These are phyloP conservation scores for Sus cebifrons DNA, from an alignment of 2,797 vertebrate genomes.

Conservation along the genomic window DNA sequence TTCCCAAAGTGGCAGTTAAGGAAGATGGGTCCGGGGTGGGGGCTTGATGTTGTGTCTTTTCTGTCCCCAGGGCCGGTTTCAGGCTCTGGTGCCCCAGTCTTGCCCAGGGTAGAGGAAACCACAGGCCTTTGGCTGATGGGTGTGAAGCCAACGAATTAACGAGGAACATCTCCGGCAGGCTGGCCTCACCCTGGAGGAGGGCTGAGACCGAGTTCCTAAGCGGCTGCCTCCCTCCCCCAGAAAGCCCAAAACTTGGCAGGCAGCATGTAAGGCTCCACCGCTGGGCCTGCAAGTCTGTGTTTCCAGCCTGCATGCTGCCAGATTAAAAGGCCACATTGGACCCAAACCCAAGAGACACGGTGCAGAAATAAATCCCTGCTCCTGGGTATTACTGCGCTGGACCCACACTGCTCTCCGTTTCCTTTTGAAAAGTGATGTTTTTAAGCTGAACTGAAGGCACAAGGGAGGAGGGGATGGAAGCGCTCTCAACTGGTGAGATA, in stretches of 20 bases:
- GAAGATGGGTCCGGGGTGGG: not conserved
- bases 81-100: not conserved
- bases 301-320: not conserved
- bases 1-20: not conserved
- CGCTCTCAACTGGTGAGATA: slow-evolving; percentile 53
- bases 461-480: slow-evolving; percentile 61
- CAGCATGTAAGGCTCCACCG: not conserved
- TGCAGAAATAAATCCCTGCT: not conserved
- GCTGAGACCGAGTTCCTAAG: not conserved
- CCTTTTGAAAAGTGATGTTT: slow-evolving; percentile 6
- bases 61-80: not conserved
- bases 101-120: not conserved
- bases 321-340: not conserved
- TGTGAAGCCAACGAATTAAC: too few species aligned
- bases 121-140: not conserved
- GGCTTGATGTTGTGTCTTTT: not conserved
- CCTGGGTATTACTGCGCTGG: not conserved
- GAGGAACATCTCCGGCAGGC: too few species aligned
- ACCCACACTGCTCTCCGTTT: not conserved
- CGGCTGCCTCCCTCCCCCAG: too few species aligned
- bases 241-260: not conserved
- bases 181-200: not conserved
- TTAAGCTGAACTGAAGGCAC: slow-evolving; percentile 76
- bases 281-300: accelerated
- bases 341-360: not conserved